Evolutionary conservation across 1,140 invertebrate genomes (phyloP).

Genomic region (Hylaeus anthracinus): DNA sequence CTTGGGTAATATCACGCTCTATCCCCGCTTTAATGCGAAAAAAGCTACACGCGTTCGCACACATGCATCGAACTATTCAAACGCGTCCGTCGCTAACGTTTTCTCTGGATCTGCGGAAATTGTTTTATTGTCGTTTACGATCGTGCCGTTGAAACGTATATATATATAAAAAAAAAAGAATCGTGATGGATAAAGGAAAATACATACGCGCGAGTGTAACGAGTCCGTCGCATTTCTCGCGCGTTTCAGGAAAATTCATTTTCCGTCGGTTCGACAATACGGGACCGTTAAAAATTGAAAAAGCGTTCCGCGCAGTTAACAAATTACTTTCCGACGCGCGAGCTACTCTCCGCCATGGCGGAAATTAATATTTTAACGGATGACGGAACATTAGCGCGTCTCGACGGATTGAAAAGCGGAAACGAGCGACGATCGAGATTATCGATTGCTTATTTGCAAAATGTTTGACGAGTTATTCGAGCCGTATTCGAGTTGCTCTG

Average conservation of each 20-base stretch:
- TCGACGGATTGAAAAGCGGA: not conserved
- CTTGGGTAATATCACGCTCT: constrained; percentile 22
- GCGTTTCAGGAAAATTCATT: constrained; percentile 1
- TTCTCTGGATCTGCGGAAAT: constrained; percentile 23
- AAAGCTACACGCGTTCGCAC: constrained; percentile 12
- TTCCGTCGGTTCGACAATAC: not conserved
- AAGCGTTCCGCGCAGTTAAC: not conserved
- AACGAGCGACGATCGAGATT: not conserved
- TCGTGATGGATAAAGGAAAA: not conserved
- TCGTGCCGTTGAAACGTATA: not conserved
- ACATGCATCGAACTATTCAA: not conserved
- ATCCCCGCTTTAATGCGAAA: constrained; percentile 21
- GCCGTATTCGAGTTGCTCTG: not conserved
- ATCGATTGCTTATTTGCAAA: not conserved
- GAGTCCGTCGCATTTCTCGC: not conserved
- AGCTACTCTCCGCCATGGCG: not conserved
- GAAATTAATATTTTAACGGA: constrained; percentile 33
- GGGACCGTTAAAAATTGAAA: not conserved
- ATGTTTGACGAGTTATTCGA: constrained; percentile 1
- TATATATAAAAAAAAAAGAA: not conserved
- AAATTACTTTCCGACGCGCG: not conserved
- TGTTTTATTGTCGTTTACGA: constrained; percentile 23
- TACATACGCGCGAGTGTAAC: not conserved
- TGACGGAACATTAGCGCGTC: constrained; percentile 3
- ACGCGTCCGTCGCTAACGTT: not conserved